Evolutionary conservation across 2,797 vertebrate species (phyloP).

Genomic region (Prionace glauca): DNA sequence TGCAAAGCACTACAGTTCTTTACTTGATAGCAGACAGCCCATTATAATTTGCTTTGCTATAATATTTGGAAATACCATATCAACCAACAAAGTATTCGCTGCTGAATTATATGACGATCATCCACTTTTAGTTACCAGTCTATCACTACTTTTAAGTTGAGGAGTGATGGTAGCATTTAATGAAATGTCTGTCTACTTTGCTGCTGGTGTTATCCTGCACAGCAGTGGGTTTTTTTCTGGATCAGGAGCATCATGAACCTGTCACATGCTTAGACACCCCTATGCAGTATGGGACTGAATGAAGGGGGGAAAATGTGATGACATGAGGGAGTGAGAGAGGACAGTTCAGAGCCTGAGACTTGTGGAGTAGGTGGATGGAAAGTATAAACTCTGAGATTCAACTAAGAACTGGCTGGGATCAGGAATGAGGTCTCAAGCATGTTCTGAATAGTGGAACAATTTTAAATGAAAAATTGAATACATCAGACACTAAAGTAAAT

Average conservation of each 20-base stretch:
- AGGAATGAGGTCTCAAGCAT: no score
- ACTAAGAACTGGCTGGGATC: no score
- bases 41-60: neutral
- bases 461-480: no score
- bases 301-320: no score
- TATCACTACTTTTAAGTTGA: neutral
- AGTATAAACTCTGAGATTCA: no score
- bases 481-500: no score
- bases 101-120: neutral
- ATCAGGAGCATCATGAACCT: neutral
- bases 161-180: neutral
- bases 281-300: neutral
- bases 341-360: no score
- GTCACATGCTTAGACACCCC: no score
- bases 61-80: neutral
- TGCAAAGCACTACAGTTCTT: neutral
- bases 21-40: neutral
- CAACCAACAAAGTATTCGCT: no score
- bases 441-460: no score
- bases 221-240: neutral
- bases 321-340: no score
- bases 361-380: no score
- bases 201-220: neutral
- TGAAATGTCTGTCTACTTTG: neutral
- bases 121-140: neutral